Percentiles rank a stretch among this genome's conserved stretches.
These are phyloP conservation scores for Pocillopora damicornis DNA, from an alignment of 64 coral and sea anemone species.

Conservation along the genomic window DNA sequence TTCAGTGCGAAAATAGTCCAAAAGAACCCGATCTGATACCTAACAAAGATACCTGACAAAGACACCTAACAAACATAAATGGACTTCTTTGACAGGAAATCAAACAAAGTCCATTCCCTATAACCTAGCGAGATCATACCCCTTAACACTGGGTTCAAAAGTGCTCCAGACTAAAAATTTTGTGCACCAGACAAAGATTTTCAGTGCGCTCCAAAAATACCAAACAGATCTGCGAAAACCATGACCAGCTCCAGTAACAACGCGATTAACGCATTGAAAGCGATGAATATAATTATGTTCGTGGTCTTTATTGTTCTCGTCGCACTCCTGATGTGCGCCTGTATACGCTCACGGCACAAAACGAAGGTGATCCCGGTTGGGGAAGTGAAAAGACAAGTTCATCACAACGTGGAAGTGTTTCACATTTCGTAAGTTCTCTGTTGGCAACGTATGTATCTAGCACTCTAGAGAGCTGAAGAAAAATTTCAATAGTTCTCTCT, in stretches of 20 bases:
- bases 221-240: neutral
- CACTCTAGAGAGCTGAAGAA: too few species aligned
- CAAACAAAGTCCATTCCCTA: constrained; percentile 57
- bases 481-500: too few species aligned
- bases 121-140: constrained; percentile 70
- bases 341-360: neutral
- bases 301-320: neutral
- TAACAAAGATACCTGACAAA: too few species aligned
- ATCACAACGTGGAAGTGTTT: neutral
- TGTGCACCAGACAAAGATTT: constrained; percentile 46
- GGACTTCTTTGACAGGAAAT: constrained; percentile 43
- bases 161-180: constrained; percentile 61
- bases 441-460: too few species aligned
- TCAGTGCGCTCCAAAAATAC: constrained; percentile 47
- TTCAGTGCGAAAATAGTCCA: neutral
- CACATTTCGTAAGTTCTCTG: neutral
- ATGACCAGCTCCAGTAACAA: neutral
- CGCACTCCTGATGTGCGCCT: neutral
- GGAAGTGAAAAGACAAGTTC: neutral
- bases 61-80: neutral
- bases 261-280: neutral
- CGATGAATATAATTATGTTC: neutral
- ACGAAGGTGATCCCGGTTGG: neutral
- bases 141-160: constrained; percentile 60
- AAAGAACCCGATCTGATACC: neutral